A percentile compares a stretch with the other conserved stretches of the same genome.
Evolutionary conservation across 1,140 invertebrate species (phyloP).

Genomic region (Zaprionus vittiger): DNA sequence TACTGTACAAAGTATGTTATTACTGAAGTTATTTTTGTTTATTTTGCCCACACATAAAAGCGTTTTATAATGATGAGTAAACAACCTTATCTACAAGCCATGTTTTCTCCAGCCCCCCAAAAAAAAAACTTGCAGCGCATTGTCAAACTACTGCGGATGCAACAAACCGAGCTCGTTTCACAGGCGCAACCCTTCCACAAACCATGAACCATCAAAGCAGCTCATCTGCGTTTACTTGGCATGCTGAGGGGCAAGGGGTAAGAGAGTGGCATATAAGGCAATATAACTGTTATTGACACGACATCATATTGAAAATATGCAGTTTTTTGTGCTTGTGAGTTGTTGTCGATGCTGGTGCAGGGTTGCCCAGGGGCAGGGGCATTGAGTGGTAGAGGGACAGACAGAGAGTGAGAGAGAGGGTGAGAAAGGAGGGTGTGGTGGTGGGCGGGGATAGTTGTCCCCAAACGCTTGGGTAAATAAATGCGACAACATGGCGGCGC

Average conservation of each 20-base stretch:
- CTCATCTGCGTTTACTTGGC: slow-evolving; percentile 26
- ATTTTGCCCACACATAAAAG: neutral
- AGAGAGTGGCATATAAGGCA: slow-evolving; percentile 26
- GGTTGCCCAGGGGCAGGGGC: slow-evolving; percentile 4
- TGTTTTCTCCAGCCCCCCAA: neutral
- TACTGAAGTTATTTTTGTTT: neutral
- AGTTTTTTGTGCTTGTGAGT: slow-evolving; percentile 44
- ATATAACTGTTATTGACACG: slow-evolving; percentile 80
- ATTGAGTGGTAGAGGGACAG: no score
- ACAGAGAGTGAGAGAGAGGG: slow-evolving; percentile 1
- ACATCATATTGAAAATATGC: slow-evolving; percentile 79
- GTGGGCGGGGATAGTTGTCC: neutral
- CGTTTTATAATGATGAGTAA: neutral
- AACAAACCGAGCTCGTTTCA: neutral
- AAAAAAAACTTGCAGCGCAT: neutral
- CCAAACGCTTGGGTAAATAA: slow-evolving; percentile 66
- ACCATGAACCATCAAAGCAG: slow-evolving; percentile 2
- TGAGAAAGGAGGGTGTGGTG: neutral
- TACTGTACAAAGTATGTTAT: neutral
- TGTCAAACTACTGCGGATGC: slow-evolving; percentile 2
- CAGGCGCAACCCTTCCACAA: neutral
- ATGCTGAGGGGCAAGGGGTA: neutral
- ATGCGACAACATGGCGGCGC: slow-evolving; percentile 66
- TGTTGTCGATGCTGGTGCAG: slow-evolving; percentile 14
- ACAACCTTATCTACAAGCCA: slow-evolving; percentile 5